Conservation (phyloP, 2,888 invertebrate genomes). For the Oxystoma pomonae region DNA sequence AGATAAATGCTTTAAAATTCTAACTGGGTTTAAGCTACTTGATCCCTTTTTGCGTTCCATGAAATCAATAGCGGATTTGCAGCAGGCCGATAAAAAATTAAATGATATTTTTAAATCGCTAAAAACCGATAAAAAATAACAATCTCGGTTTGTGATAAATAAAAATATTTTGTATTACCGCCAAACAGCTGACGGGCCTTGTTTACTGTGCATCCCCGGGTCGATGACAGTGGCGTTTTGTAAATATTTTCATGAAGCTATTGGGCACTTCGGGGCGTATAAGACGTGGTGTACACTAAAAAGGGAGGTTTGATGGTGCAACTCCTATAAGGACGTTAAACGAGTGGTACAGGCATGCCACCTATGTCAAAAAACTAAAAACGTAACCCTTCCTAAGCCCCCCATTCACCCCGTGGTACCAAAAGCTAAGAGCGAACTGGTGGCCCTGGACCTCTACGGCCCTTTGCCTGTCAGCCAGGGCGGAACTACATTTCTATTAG, state of each 20-base stretch:
- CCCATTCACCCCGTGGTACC: not conserved
- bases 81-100: not conserved
- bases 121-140: not conserved
- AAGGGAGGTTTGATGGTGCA: not conserved
- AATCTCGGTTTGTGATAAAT: not conserved
- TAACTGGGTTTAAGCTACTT: not conserved
- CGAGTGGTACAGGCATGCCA: not conserved
- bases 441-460: not conserved
- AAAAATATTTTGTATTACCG: slow-evolving; percentile 5
- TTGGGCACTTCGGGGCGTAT: not conserved
- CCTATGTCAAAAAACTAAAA: not conserved
- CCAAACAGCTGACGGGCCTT: not conserved
- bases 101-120: not conserved
- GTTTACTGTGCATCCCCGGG: slow-evolving; percentile 1
- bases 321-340: not conserved
- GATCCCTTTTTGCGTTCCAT: not conserved
- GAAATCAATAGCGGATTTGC: not conserved
- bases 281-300: not conserved
- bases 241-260: not conserved
- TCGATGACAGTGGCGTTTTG: not conserved
- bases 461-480: too few species aligned
- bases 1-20: slow-evolving; percentile 8
- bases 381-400: not conserved
- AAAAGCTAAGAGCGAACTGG: not conserved
- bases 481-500: too few species aligned